Percentiles rank a stretch among this genome's conserved stretches.
Evolutionary conservation across 2,888 invertebrate genomes (phyloP).

Genomic region (Cryptus armator): DNA sequence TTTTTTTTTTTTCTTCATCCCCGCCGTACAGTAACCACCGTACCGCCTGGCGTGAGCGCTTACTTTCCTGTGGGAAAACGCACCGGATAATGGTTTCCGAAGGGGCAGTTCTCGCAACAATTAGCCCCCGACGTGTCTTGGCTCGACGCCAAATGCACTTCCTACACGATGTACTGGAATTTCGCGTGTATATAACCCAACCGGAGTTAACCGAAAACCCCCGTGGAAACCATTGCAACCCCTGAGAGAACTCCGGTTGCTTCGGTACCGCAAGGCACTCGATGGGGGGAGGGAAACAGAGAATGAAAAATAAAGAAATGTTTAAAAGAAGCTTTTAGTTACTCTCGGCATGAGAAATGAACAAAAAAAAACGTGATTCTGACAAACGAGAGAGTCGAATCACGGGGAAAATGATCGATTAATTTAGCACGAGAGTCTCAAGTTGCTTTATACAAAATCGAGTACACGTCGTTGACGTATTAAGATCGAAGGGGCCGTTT

Average conservation of each 20-base stretch:
- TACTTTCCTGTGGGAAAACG: slow-evolving; percentile 72
- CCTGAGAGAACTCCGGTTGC: slow-evolving; percentile 29
- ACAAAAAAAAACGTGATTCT: slow-evolving; percentile 17
- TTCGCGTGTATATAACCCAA: slow-evolving; percentile 31
- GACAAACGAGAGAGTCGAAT: background rate
- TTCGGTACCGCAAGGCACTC: slow-evolving; percentile 31
- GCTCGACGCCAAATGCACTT: slow-evolving; percentile 78
- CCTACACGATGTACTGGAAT: slow-evolving; percentile 49
- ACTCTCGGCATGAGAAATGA: background rate
- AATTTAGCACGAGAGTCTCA: slow-evolving; percentile 11
- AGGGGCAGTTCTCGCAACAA: slow-evolving; percentile 82
- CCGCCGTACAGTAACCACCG: slow-evolving; percentile 29
- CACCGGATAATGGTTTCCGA: slow-evolving; percentile 81
- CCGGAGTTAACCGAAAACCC: slow-evolving; percentile 37
- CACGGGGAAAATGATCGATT: slow-evolving; percentile 12
- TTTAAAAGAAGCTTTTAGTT: slow-evolving; percentile 14
- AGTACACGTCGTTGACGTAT: background rate
- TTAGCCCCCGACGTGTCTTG: slow-evolving; percentile 81
- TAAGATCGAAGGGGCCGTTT: slow-evolving; percentile 18
- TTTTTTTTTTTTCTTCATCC: slow-evolving; percentile 3
- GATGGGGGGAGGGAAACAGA: slow-evolving; percentile 16
- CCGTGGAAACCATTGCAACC: slow-evolving; percentile 41
- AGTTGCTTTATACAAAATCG: background rate
- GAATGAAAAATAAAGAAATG: slow-evolving; percentile 4
- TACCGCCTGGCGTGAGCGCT: slow-evolving; percentile 55